Conservation (phyloP, 2,797 vertebrate genomes). For the Rhinoraja longicauda region DNA sequence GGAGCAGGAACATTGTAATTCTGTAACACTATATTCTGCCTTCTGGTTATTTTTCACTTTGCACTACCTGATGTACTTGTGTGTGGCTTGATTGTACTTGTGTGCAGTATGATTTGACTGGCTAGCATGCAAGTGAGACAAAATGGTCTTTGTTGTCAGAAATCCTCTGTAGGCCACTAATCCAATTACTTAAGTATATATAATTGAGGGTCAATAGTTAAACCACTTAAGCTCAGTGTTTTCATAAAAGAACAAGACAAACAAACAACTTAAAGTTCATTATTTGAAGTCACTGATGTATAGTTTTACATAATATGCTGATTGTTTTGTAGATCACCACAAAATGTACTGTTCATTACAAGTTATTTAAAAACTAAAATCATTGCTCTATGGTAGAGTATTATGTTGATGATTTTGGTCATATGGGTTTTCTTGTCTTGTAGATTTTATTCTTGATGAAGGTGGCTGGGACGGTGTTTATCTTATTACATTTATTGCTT, state of each 20-base stretch:
- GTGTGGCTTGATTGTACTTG: too few relatives aligned
- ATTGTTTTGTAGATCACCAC: neutral
- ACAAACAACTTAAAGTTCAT: neutral
- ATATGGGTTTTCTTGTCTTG: neutral
- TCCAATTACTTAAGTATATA: slow-evolving; percentile 2
- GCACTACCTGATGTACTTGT: too few relatives aligned
- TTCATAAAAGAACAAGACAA: neutral
- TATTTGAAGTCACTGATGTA: neutral
- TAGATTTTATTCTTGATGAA: neutral
- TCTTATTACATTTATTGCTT: neutral
- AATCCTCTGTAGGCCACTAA: neutral
- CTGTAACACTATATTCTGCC: too few relatives aligned
- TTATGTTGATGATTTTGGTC: neutral
- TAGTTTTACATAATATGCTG: neutral
- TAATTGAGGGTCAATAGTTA: neutral
- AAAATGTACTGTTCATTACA: neutral
- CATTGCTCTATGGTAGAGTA: neutral
- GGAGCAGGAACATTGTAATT: too few relatives aligned
- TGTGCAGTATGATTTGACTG: too few relatives aligned
- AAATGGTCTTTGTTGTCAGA: neutral
- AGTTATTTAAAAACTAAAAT: neutral
- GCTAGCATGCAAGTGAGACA: neutral
- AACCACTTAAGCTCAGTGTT: neutral
- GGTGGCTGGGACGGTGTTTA: neutral
- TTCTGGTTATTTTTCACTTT: too few relatives aligned